Evolutionary conservation across 2,797 vertebrate genomes (phyloP).

Genomic region (Presbytis comata): DNA sequence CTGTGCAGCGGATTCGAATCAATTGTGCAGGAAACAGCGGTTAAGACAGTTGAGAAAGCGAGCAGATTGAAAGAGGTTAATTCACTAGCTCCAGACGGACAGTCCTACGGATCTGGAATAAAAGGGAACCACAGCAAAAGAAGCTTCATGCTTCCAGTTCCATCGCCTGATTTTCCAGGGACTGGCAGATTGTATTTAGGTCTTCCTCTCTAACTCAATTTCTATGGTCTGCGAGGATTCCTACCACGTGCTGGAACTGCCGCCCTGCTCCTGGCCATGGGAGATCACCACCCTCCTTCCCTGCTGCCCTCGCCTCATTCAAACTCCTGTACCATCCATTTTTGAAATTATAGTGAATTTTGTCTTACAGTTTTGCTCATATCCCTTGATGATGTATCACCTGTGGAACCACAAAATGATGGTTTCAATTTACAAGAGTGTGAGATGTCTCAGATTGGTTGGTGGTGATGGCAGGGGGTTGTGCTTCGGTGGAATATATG

Average conservation of each 20-base stretch:
- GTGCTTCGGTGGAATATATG: too few relatives aligned
- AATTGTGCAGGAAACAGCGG: not conserved
- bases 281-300: not conserved
- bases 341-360: not conserved
- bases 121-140: not conserved
- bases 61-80: not conserved
- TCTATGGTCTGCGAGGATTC: not conserved
- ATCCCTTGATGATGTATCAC: not conserved
- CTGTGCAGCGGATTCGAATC: not conserved
- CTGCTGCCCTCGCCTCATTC: rapidly evolving
- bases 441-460: not conserved
- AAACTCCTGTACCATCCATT: not conserved
- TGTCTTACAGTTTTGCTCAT: not conserved
- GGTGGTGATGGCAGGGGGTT: too few relatives aligned
- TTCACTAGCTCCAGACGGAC: not conserved
- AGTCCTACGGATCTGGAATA: not conserved
- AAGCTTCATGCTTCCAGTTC: not conserved
- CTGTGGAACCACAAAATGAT: not conserved
- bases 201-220: not conserved
- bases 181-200: not conserved
- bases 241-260: not conserved
- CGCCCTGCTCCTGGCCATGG: not conserved
- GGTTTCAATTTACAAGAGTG: not conserved
- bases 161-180: not conserved
- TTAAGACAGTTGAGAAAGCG: constrained; percentile 29